Conservation (phyloP, 2,113 vertebrate genomes). For the Ancistrus triradiatus region DNA sequence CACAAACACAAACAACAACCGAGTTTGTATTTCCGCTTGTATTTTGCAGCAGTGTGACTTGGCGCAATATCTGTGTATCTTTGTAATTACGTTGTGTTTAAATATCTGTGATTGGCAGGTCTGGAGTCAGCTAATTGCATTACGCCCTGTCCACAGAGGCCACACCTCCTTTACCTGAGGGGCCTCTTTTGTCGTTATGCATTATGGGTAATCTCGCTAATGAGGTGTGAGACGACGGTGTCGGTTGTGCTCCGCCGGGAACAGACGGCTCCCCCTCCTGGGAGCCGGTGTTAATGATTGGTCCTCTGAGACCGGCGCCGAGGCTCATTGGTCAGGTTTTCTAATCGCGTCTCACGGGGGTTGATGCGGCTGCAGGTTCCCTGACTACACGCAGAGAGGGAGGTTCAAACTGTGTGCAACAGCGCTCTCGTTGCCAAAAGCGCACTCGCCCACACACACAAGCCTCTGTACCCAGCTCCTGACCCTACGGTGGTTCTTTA, state of each 20-base stretch:
- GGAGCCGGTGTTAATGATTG: conserved; percentile 63
- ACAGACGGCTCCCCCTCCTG: conserved; percentile 55
- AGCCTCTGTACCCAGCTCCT: conserved; percentile 20
- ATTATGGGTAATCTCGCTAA: conserved; percentile 60
- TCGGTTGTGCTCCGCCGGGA: conserved; percentile 64
- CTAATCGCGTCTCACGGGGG: neutral
- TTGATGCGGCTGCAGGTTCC: neutral
- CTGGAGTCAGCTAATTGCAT: conserved; percentile 74
- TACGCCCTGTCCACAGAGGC: conserved; percentile 65
- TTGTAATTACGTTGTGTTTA: neutral
- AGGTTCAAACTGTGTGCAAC: neutral
- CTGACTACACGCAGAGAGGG: neutral
- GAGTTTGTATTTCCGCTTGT: neutral
- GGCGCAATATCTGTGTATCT: too few species aligned
- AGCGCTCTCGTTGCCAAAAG: conserved; percentile 6
- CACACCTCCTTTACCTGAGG: conserved; percentile 66
- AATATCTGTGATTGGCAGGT: conserved; percentile 67
- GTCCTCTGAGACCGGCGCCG: conserved; percentile 61
- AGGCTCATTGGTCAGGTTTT: conserved; percentile 13
- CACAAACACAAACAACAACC: conserved; percentile 21
- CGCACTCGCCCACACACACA: conserved; percentile 2
- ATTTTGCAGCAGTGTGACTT: too few species aligned
- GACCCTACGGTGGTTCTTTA: conserved; percentile 24
- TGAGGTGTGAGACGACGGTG: conserved; percentile 71
- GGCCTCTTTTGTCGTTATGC: conserved; percentile 69